Percentiles rank a stretch among this genome's conserved stretches.
phyloP scores from a whole-genome alignment of 2,888 invertebrate genomes.

The Zele albiditarsus region DNA sequence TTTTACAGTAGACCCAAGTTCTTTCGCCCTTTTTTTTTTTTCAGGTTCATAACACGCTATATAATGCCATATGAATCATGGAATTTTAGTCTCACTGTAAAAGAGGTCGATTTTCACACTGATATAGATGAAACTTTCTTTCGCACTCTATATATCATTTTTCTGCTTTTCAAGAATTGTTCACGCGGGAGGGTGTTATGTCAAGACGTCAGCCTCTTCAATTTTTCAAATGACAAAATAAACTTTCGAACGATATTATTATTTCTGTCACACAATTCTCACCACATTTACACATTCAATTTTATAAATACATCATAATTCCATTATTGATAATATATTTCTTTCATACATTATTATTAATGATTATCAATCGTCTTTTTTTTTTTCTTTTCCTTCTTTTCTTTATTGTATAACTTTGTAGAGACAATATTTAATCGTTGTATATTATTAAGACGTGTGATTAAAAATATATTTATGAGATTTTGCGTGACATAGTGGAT shows the following conservation, averaged over 20 bases:
- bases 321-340: not conserved
- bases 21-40: not conserved
- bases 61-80: not conserved
- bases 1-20: not conserved
- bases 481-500: not conserved
- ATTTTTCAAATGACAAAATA: not conserved
- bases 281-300: not conserved
- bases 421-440: not conserved
- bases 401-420: not conserved
- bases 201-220: not conserved
- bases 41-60: not conserved
- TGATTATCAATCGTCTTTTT: not conserved
- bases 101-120: conserved; percentile 5
- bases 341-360: not conserved
- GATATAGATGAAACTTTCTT: conserved; percentile 1
- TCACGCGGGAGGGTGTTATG: not conserved
- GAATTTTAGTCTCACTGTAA: not conserved
- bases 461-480: not conserved
- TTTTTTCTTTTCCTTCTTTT: not conserved
- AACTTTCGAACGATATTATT: not conserved
- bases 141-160: conserved; percentile 1
- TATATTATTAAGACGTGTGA: not conserved
- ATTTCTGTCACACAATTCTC: not conserved
- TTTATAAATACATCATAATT: not conserved
- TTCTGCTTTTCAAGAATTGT: not conserved